phyloP scores from a whole-genome alignment of 2,113 vertebrate genomes.

The Myotis lucifugus region DNA sequence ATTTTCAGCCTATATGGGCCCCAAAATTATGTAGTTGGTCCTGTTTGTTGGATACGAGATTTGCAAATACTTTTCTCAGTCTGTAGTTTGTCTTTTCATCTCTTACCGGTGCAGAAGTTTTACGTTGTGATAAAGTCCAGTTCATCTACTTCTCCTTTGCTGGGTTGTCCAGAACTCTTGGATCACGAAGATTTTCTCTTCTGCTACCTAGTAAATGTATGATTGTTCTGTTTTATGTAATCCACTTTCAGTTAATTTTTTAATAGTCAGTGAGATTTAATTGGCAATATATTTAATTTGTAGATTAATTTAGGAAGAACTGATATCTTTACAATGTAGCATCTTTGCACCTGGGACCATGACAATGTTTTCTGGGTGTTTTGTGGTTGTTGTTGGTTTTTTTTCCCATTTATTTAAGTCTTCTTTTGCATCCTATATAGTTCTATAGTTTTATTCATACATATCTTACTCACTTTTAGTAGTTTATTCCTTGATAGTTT shows the following conservation, averaged over 20 bases:
- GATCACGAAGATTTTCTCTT: not conserved
- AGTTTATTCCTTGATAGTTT: not conserved
- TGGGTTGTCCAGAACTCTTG: not conserved
- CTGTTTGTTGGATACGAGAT: not conserved
- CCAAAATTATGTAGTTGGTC: not conserved
- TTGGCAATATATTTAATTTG: slow-evolving; percentile 37
- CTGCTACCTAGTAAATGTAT: not conserved
- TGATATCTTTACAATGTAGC: not conserved
- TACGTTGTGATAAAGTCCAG: slow-evolving; percentile 4
- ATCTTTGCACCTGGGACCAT: not conserved
- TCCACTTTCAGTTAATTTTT: slow-evolving; percentile 6
- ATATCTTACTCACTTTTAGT: not conserved
- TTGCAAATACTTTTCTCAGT: not conserved
- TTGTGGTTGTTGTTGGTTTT: too few species aligned
- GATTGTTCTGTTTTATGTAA: not conserved
- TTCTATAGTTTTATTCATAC: slow-evolving; percentile 3
- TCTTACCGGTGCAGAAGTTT: not conserved
- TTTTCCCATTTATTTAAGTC: not conserved
- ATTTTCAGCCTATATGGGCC: not conserved
- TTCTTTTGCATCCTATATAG: slow-evolving; percentile 18
- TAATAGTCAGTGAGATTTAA: slow-evolving; percentile 5
- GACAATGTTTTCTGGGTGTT: not conserved
- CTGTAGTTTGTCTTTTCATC: not conserved
- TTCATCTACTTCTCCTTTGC: not conserved
- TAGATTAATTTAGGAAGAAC: slow-evolving; percentile 27